Percentiles rank a stretch among this genome's conserved stretches.
These are phyloP conservation scores for Blennius ocellaris DNA, from an alignment of 2,113 vertebrate genomes.

Conservation along the genomic window DNA sequence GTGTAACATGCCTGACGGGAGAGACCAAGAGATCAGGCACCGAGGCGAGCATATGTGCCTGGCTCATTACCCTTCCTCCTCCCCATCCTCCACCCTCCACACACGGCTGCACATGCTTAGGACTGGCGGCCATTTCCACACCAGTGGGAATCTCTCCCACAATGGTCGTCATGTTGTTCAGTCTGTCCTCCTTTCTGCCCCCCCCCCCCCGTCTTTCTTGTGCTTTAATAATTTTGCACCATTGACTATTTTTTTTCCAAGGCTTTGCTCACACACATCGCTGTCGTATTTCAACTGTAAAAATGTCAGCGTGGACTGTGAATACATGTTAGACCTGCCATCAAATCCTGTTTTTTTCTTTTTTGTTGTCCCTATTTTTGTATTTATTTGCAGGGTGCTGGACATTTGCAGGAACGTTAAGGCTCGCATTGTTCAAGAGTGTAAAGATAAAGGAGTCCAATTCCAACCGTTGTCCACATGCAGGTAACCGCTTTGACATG, in stretches of 20 bases:
- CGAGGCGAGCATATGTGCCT: conserved; percentile 76
- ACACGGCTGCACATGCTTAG: conserved; percentile 74
- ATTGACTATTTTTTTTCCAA: conserved; percentile 8
- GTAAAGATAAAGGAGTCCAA: conserved; percentile 97
- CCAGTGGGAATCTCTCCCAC: conserved; percentile 67
- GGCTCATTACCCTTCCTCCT: conserved; percentile 79
- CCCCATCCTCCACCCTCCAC: conserved; percentile 71
- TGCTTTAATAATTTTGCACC: conserved; percentile 8
- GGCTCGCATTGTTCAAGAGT: conserved; percentile 92
- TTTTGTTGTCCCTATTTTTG: too few species aligned
- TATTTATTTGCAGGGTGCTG: conserved; percentile 87
- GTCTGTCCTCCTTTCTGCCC: conserved; percentile 29
- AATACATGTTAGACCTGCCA: too few species aligned
- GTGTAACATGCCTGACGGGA: conserved; percentile 75
- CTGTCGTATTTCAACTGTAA: too few species aligned
- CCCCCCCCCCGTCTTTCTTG: conserved; percentile 26
- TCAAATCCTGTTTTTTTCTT: too few species aligned
- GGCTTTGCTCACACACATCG: too few species aligned
- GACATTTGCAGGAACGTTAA: conserved; percentile 98
- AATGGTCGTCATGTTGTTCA: conserved; percentile 55
- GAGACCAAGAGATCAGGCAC: conserved; percentile 78
- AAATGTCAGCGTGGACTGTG: too few species aligned
- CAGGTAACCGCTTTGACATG: conserved; percentile 83
- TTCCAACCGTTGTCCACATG: conserved; percentile 93
- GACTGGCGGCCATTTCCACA: conserved; percentile 77